Conservation (phyloP, 2,113 vertebrate genomes). For the Passer montanus region DNA sequence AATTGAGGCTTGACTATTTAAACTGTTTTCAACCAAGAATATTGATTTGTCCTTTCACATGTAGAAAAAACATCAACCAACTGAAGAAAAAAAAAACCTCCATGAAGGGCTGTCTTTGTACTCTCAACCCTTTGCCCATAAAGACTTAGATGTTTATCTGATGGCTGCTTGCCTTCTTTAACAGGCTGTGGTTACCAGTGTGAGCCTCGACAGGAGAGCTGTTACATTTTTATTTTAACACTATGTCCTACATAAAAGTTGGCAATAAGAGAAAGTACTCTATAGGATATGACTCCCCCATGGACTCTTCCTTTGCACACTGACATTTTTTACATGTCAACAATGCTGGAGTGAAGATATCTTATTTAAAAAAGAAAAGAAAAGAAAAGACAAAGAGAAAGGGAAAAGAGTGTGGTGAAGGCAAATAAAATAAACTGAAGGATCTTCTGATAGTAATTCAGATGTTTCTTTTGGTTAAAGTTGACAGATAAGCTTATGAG, state of each 20-base stretch:
- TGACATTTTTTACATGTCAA: constrained; percentile 10
- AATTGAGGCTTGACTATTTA: background rate
- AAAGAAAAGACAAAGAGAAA: background rate
- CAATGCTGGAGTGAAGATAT: background rate
- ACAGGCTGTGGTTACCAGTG: background rate
- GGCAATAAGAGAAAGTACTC: constrained; percentile 31
- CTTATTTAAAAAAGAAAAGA: background rate
- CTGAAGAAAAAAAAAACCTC: background rate
- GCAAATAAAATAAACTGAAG: background rate
- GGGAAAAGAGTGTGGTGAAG: background rate
- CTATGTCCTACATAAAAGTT: constrained; percentile 38
- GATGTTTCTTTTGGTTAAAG: background rate
- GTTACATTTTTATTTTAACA: constrained; percentile 46
- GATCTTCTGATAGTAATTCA: background rate
- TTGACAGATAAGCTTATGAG: background rate
- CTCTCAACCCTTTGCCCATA: background rate
- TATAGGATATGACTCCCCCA: background rate
- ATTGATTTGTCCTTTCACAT: background rate
- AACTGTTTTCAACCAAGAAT: background rate
- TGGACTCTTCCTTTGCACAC: background rate
- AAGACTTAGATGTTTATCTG: background rate
- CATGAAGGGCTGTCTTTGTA: background rate
- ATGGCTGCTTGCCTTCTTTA: background rate
- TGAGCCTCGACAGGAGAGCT: background rate
- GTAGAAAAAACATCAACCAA: background rate